Base-by-base conservation (phyloP, 2,888 invertebrate genomes). In the Agonum fuliginosum region DNA sequence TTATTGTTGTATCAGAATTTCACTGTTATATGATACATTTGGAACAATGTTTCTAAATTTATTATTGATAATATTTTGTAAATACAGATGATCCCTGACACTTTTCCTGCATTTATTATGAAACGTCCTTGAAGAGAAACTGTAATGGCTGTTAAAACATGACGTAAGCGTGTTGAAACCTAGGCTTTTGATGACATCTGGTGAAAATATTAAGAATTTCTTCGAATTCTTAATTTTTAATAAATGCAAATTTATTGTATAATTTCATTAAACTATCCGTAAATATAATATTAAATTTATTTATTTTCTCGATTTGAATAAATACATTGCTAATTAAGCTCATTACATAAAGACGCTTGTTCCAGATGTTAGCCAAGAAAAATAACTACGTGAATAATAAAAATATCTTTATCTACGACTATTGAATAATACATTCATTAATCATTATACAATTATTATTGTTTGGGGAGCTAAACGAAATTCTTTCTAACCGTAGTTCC, bases 31-130 rank as follows among this genome's bases (percentile, higher is more conserved):
- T 46, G 19, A 24, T 37, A 75, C 75, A 10, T 51, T 48, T 43
- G 10, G 12, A 34, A 75, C 65, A 75, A 75, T 75, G 51, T 67
- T 75, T 75, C 51, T 67, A 20, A 51, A 67, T 75, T 48, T 37
- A 67, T 20, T 62, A 67, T 19, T 22, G 67, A 67, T 27, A 46
- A 19, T 75, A 75, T 75, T 75, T 75, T 67, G 75, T 75, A 75
- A 75, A 75, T 75, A 75, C 75, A 67, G 67, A 75, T 27, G 67
- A 75, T 75, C 67, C 43, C 48, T 75, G 75, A 75, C 75, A 75
- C 67, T 67, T 75, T 75, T 75, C 46, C 75, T 75, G 75, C 75
- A 75, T 75, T 67, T 75, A 75, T 67, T 65, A 74, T 37, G 14
- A 30, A 67, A 75, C 67, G 75, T 75, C 75, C 75, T 75, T 75